Conservation (phyloP, 2,113 vertebrate species). For the Tachuris rubrigastra region DNA sequence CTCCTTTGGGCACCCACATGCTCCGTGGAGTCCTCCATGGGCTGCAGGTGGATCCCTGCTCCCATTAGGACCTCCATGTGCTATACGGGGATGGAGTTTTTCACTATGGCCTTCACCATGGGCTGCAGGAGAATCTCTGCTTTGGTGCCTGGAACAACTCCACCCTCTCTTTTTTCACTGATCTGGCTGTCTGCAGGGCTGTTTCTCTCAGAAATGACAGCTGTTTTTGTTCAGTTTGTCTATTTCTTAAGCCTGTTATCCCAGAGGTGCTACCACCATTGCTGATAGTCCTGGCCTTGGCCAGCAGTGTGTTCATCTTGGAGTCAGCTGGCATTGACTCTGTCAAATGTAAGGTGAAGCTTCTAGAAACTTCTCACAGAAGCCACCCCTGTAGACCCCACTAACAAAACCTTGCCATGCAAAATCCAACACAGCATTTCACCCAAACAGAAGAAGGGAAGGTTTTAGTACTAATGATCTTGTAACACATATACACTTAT, state of each 20-base stretch:
- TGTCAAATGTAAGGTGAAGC: neutral
- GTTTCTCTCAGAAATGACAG: neutral
- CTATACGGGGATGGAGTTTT: neutral
- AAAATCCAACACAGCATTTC: neutral
- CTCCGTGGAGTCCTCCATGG: neutral
- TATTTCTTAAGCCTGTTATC: rapidly evolving
- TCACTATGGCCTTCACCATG: neutral
- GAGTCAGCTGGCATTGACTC: neutral
- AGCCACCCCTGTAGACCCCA: neutral
- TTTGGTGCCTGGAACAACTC: rapidly evolving
- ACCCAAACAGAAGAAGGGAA: neutral
- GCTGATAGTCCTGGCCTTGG: neutral
- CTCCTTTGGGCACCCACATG: rapidly evolving
- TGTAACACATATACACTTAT: neutral
- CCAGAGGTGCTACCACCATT: neutral
- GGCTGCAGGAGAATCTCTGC: rapidly evolving
- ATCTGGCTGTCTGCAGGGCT: neutral
- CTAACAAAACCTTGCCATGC: neutral
- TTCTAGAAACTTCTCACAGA: neutral
- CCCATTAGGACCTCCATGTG: rapidly evolving
- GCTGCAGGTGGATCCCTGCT: neutral
- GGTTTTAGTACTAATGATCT: neutral
- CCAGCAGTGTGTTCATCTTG: too few relatives aligned
- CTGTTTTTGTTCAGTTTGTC: neutral
- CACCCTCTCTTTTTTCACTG: neutral